Base-by-base conservation (phyloP, 2,888 invertebrate genomes). In the Mythimna impura region DNA sequence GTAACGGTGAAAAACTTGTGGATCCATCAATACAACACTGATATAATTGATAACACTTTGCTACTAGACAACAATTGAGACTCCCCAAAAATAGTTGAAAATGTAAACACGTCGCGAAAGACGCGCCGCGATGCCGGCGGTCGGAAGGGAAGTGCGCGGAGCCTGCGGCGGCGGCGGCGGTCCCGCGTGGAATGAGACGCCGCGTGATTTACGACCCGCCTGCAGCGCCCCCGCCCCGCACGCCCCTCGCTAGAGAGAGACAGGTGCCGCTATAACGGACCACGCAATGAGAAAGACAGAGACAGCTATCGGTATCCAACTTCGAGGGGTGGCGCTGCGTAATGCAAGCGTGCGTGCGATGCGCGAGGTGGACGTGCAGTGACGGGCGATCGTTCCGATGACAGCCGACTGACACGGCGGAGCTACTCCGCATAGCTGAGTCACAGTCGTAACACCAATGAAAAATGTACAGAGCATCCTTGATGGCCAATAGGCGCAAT, bases 121-220 rank as follows among this genome's bases (percentile, higher is more conserved):
- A 96, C 95, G 94, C 94, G 93, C 89, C 95, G 93, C 93, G 91
- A 91, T 87, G 91, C 90, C 94, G 95, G 93, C 95, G 93, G 94
- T 92, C 94, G 93, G 85, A 86, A 92, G 93, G 93, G 95, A 95
- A 96, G 94, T 96, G 96, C 93, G 94, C 94, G 92, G 91, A 91
- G 94, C 96, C 95, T 94, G 95, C 96, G 94, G 95, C 95, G 91
- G 93, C 94, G 90, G 93, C 95, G 95, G 95, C 93, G 93, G 93
- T 94, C 96, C 94, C 96, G 96, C 96, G 95, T 94, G 96, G 96
- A 96, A 96, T 96, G 96, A 96, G 95, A 95, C 91, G 92, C 94
- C 93, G 93, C 92, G 95, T 96, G 96, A 96, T 96, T 96, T 96
- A 96, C 96, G 96, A 96, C 95, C 95, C 96, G 96, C 96, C 96